These are phyloP conservation scores for Muscicapa adusta DNA, from an alignment of 2,113 vertebrate genomes.

Conservation along the genomic window DNA sequence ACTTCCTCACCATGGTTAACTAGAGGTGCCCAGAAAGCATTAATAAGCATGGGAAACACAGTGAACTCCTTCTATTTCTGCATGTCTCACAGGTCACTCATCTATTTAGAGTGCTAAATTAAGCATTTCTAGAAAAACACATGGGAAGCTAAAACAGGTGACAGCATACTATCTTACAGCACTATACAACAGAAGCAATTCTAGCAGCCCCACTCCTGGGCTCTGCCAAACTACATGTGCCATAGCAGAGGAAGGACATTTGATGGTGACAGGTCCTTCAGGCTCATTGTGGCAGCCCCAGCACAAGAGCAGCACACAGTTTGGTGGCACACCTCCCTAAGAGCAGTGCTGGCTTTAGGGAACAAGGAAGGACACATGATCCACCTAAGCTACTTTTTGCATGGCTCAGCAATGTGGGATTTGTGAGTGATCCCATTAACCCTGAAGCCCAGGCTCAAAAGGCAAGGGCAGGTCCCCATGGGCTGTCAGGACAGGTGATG, in stretches of 20 bases:
- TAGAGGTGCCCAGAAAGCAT: neutral
- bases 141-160: neutral
- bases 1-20: neutral
- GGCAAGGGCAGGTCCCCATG: neutral
- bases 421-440: neutral
- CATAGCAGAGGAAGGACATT: neutral
- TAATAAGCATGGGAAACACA: neutral
- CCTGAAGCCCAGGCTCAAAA: neutral
- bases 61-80: neutral
- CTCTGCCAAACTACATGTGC: neutral
- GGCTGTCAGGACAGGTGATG: neutral
- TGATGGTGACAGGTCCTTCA: neutral
- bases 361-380: neutral
- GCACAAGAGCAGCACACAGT: neutral
- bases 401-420: neutral
- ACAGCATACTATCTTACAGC: neutral
- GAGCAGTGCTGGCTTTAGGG: neutral
- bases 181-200: neutral
- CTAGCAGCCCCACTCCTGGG: neutral
- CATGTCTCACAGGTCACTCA: neutral
- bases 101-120: neutral
- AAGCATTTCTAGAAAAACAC: neutral
- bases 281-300: neutral
- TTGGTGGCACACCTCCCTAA: neutral
- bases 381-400: neutral